Evolutionary conservation across 1,140 invertebrate species (phyloP), one percentile per base, ranked within the genome.

Genomic region (Diorhabda sublineata): DNA sequence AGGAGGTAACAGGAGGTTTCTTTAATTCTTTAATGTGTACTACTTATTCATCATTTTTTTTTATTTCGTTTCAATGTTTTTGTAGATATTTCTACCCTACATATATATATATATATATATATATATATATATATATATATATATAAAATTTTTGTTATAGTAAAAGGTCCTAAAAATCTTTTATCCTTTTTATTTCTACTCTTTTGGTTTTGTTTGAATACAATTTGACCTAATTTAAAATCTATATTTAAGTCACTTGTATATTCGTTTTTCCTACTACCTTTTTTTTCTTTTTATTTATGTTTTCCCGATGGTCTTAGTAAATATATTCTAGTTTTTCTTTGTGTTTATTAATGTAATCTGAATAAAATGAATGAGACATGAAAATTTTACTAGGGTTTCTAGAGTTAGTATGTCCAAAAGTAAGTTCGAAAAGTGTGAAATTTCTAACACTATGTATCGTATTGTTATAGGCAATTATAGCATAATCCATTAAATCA

Each of bases 401-500:
- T 52, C 64, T 45, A 58, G 57, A 66, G 45, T 41, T 42, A 11
- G 64, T 66, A 43, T 65, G 64, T 42, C 64, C 64, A 47, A 4
- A 64, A 9, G 42, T 44, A 8, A 65, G 42, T 6, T 64, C 5
- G 9, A 64, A 64, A 47, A n/a, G 62, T 64, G 42, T 45, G 45
- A 11, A 47, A 8, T 64, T 64, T 64, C 42, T 64, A 45, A 4
- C 4, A 9, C 44, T 64, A 64, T 64, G 62, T 47, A 64, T 64
- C 7, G n/a, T 4, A 5, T 9, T 47, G 47, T 64, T 64, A 64
- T 64, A 64, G 11, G 2, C 5, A 45, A 64, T 64, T 9, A 65
- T 65, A 4, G 71, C 68, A 47, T 70, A 70, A 61, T 66, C 67
- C 67, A 74, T 74, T 6, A 61, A 11, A 42, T n/a, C n/a, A n/a